Percentiles rank a stretch among this genome's conserved stretches.
phyloP scores from a whole-genome alignment of 2,113 vertebrate genomes.

The Mixornis gularis region DNA sequence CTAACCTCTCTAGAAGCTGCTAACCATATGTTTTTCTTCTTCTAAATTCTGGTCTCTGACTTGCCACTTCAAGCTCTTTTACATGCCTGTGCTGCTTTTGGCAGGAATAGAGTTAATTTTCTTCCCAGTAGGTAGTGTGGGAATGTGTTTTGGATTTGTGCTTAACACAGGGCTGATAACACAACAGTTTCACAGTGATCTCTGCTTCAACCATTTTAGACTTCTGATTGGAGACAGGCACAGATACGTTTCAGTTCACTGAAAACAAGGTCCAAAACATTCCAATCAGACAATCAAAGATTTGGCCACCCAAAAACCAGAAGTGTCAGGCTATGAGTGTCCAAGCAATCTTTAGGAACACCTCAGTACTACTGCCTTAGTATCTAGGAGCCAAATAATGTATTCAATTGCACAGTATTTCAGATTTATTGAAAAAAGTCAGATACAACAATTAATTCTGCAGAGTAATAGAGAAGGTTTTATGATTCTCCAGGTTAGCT shows the following conservation, averaged over 20 bases:
- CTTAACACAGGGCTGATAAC: neutral
- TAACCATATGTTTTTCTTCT: neutral
- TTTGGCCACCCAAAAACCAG: neutral
- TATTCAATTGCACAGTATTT: neutral
- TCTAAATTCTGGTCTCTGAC: neutral
- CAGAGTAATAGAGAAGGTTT: neutral
- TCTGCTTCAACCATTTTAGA: neutral
- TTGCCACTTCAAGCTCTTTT: neutral
- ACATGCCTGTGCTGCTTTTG: neutral
- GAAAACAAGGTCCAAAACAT: neutral
- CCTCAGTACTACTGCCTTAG: neutral
- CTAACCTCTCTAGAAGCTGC: neutral
- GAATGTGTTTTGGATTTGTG: neutral
- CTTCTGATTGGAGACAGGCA: neutral
- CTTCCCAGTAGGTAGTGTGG: neutral
- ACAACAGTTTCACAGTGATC: neutral
- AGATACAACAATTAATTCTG: neutral
- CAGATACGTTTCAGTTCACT: neutral
- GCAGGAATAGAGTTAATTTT: neutral
- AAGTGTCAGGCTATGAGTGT: neutral
- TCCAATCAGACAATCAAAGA: neutral
- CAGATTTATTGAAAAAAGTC: neutral
- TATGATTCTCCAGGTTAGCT: neutral
- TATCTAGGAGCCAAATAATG: neutral
- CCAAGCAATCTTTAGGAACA: neutral